Conservation (phyloP, 2,113 vertebrate genomes). For the Sapayoa aenigma region DNA sequence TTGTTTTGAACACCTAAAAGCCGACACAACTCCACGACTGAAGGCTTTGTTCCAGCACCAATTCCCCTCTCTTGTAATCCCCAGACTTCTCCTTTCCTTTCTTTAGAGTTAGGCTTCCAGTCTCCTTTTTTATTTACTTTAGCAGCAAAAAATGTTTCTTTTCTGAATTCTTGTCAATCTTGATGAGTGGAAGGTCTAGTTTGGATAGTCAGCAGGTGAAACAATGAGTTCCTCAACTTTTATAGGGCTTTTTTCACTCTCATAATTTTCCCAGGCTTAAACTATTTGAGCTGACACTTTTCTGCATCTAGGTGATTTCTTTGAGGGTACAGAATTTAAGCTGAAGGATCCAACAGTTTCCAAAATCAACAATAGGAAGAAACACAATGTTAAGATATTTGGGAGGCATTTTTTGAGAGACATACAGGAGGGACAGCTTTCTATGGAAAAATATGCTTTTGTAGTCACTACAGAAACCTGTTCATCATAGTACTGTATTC, state of each 20-base stretch:
- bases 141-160: neutral
- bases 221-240: neutral
- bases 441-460: rapidly evolving
- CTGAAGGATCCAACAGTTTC: neutral
- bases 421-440: neutral
- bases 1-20: conserved; percentile 21
- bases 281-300: neutral
- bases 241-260: neutral
- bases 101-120: neutral
- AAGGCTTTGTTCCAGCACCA: neutral
- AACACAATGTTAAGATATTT: neutral
- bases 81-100: neutral
- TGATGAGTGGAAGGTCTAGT: neutral
- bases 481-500: neutral
- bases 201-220: neutral
- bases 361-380: neutral
- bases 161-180: neutral
- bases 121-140: neutral
- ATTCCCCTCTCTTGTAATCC: neutral
- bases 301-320: neutral
- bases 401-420: neutral
- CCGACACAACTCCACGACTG: neutral
- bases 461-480: neutral
- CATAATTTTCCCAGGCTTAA: neutral
- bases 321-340: neutral